Evolutionary conservation across 1,140 invertebrate genomes (phyloP).

Genomic region (Protaetia brevitarsis): DNA sequence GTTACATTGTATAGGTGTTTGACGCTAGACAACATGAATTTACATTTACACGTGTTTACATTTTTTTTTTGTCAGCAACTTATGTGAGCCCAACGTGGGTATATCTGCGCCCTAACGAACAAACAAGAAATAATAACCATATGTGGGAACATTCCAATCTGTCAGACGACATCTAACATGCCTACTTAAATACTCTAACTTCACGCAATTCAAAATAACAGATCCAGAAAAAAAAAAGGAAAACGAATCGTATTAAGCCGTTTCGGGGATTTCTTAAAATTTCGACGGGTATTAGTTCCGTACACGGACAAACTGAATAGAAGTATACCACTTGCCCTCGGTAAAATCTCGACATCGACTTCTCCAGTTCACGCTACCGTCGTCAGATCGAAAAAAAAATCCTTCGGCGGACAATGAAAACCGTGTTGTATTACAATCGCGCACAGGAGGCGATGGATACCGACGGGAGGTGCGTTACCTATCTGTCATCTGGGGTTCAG

Average conservation of each 20-base stretch:
- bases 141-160: no score
- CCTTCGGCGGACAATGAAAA: constrained; percentile 23
- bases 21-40: no score
- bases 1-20: no score
- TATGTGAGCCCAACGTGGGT: no score
- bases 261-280: constrained; percentile 25
- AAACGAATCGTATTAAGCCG: constrained; percentile 7
- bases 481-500: constrained; percentile 25
- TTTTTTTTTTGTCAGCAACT: no score
- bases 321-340: constrained; percentile 7
- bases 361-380: neutral
- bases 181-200: no score
- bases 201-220: no score
- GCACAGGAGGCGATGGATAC: constrained; percentile 11
- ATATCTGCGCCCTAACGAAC: no score
- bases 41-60: no score
- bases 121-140: no score
- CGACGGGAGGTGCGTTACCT: constrained; percentile 7
- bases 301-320: constrained; percentile 34
- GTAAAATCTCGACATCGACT: neutral
- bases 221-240: no score
- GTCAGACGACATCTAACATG: no score
- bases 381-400: neutral
- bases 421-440: constrained; percentile 39
- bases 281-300: constrained; percentile 42